These are phyloP conservation scores for Cryptocephalus moraei DNA, from an alignment of 2,888 invertebrate genomes.

Conservation along the genomic window DNA sequence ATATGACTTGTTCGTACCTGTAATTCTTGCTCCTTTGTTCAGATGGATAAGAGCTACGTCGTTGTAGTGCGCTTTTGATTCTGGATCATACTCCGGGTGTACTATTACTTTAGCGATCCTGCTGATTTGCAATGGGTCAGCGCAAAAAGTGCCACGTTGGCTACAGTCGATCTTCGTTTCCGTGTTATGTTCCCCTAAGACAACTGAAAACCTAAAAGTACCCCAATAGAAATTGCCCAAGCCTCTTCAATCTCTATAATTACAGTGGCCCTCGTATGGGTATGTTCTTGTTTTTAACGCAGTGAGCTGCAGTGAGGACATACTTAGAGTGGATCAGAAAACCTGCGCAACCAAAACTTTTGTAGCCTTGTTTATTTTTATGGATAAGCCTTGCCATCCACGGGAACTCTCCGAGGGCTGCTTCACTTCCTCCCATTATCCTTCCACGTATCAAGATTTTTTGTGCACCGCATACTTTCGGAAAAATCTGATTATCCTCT, in stretches of 20 bases:
- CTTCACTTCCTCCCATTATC: slow-evolving; percentile 37
- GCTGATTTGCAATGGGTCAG: slow-evolving; percentile 34
- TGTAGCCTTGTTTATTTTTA: slow-evolving; percentile 24
- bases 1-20: slow-evolving; percentile 36
- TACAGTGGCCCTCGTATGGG: slow-evolving; percentile 19
- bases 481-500: slow-evolving; percentile 15
- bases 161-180: slow-evolving; percentile 38
- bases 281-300: slow-evolving; percentile 24
- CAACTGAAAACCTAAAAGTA: slow-evolving; percentile 25
- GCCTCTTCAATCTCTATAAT: slow-evolving; percentile 4
- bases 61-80: slow-evolving; percentile 25
- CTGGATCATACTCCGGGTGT: slow-evolving; percentile 36
- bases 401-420: slow-evolving; percentile 44
- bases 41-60: slow-evolving; percentile 44
- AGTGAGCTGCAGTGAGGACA: slow-evolving; percentile 47
- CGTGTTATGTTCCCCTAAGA: slow-evolving; percentile 43
- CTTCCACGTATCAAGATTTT: slow-evolving; percentile 17
- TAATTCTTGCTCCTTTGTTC: slow-evolving; percentile 32
- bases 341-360: slow-evolving; percentile 39
- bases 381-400: slow-evolving; percentile 45
- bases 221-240: too few relatives aligned
- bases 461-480: slow-evolving; percentile 30
- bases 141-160: slow-evolving; percentile 32
- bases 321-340: slow-evolving; percentile 43
- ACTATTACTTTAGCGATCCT: slow-evolving; percentile 35